phyloP scores from a whole-genome alignment of 2,113 vertebrate genomes.

The Rhinichthys klamathensis region DNA sequence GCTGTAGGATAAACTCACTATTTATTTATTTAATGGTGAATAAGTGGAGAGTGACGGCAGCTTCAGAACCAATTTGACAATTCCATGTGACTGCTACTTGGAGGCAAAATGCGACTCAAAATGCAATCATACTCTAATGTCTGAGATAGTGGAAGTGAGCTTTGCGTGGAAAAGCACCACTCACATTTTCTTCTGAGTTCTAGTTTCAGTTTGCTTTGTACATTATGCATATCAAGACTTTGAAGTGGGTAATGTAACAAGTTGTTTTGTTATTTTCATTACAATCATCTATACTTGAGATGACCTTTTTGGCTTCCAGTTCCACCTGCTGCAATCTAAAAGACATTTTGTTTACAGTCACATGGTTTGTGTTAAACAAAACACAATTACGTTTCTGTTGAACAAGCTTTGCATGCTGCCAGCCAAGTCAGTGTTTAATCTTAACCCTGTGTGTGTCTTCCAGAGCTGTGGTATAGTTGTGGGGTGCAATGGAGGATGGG shows the following conservation, averaged over 20 bases:
- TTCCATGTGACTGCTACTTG: not conserved
- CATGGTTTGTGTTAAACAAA: constrained; percentile 20
- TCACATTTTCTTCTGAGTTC: not conserved
- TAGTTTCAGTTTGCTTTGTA: not conserved
- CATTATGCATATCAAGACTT: not conserved
- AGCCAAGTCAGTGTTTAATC: not conserved
- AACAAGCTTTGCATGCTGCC: constrained; percentile 17
- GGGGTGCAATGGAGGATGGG: constrained; percentile 91
- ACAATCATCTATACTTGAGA: not conserved
- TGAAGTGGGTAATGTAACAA: not conserved
- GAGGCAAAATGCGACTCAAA: not conserved
- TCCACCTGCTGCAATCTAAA: not conserved
- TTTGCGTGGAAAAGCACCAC: not conserved
- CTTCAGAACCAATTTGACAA: no score
- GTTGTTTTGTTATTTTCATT: not conserved
- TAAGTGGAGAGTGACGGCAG: not conserved
- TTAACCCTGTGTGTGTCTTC: not conserved
- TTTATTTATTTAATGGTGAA: not conserved
- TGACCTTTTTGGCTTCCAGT: not conserved
- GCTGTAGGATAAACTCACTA: not conserved
- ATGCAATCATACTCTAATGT: not conserved
- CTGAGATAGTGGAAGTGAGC: not conserved
- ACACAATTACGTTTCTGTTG: not conserved
- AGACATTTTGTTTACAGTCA: constrained; percentile 12
- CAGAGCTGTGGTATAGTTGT: constrained; percentile 61